Conservation (phyloP, 2,797 vertebrate species). For the Tenualosa ilisha region DNA sequence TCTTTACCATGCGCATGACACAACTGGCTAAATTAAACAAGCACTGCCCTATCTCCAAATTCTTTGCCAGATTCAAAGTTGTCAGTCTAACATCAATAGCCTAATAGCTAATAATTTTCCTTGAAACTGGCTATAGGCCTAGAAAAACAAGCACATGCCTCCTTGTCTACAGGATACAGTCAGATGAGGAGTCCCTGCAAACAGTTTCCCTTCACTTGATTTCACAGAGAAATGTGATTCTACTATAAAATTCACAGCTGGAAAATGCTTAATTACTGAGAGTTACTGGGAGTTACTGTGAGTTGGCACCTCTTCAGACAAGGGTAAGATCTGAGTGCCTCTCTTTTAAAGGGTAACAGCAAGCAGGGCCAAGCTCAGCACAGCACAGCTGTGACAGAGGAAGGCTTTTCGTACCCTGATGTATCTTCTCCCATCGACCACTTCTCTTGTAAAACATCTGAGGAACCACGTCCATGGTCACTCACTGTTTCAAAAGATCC, state of each 20-base stretch:
- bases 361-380: neutral
- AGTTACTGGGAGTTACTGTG: neutral
- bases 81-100: neutral
- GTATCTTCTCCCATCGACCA: neutral
- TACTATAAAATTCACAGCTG: neutral
- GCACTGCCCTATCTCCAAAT: neutral
- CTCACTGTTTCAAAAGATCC: neutral
- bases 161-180: neutral
- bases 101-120: neutral
- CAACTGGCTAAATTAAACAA: conserved; percentile 8
- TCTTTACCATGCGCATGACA: conserved; percentile 38
- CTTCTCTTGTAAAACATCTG: neutral
- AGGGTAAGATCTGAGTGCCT: neutral
- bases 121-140: neutral
- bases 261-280: neutral
- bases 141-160: neutral
- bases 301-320: neutral
- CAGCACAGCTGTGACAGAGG: neutral
- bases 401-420: neutral
- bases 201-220: neutral
- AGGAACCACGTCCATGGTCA: neutral
- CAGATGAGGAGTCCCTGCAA: neutral
- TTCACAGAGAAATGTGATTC: neutral
- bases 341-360: neutral
- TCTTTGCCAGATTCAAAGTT: neutral